Evolutionary conservation across 2,888 invertebrate genomes (phyloP).

Genomic region (Therioaphis trifolii): DNA sequence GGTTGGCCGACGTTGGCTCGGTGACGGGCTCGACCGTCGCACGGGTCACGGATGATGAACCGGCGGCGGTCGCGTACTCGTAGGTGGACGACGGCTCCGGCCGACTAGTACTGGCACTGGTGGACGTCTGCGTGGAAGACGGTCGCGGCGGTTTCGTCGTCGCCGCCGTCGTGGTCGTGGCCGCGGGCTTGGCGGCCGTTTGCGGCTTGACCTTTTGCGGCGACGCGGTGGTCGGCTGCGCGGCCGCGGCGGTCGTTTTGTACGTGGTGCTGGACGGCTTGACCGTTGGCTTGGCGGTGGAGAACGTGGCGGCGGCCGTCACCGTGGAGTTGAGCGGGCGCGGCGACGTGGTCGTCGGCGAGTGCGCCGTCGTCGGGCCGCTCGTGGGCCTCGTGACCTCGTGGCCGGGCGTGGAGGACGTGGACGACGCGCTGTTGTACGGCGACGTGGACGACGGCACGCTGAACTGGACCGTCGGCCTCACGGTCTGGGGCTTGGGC

Average conservation of each 20-base stretch:
- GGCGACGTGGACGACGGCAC: constrained; percentile 67
- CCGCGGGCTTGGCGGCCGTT: constrained; percentile 52
- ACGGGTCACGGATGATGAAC: not conserved
- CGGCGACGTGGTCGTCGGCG: constrained; percentile 4
- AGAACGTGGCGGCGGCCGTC: constrained; percentile 44
- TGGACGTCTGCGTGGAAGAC: constrained; percentile 57
- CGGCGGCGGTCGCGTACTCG: not conserved
- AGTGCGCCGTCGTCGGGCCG: constrained; percentile 14
- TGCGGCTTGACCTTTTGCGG: no score
- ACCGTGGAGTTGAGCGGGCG: constrained; percentile 20
- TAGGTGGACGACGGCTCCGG: no score
- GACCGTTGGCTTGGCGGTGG: constrained; percentile 40
- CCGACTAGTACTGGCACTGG: no score
- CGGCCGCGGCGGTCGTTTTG: constrained; percentile 35
- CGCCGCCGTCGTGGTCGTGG: constrained; percentile 62
- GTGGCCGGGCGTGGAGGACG: constrained; percentile 1
- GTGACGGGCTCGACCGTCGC: constrained; percentile 29
- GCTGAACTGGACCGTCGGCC: constrained; percentile 68
- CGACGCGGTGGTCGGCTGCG: constrained; percentile 48
- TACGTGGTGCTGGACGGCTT: constrained; percentile 53
- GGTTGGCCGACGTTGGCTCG: not conserved
- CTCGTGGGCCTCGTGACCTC: constrained; percentile 31
- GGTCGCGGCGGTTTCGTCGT: constrained; percentile 63
- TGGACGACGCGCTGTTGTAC: constrained; percentile 4
- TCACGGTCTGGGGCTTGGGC: constrained; percentile 63